Evolutionary conservation across 2,888 invertebrate species (phyloP).

Genomic region (Plebejus melissa): DNA sequence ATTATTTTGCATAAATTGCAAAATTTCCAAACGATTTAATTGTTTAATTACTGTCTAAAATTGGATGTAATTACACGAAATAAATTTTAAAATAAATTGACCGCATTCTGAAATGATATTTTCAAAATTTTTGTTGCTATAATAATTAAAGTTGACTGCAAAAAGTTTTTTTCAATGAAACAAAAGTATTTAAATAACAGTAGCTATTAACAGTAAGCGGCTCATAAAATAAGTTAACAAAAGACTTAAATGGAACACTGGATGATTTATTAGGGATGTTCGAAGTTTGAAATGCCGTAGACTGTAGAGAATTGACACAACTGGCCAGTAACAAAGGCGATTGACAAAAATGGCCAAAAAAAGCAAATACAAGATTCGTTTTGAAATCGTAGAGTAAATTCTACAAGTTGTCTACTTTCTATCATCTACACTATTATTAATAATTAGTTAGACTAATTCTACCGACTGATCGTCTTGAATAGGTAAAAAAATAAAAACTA

Average conservation of each 20-base stretch:
- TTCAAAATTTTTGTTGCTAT: not conserved
- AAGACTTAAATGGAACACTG: not conserved
- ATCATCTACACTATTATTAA: not conserved
- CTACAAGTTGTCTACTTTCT: not conserved
- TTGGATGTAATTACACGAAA: not conserved
- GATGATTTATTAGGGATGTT: slow-evolving; percentile 16
- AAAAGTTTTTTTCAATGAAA: not conserved
- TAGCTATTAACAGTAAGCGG: not conserved
- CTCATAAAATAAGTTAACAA: slow-evolving; percentile 11
- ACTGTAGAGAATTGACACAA: slow-evolving; percentile 20
- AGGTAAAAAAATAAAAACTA: not conserved
- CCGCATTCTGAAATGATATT: not conserved
- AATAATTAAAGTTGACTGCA: not conserved
- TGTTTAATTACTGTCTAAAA: not conserved
- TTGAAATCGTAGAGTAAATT: not conserved
- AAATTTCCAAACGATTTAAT: not conserved
- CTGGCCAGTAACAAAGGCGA: slow-evolving; percentile 29
- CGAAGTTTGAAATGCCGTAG: slow-evolving; percentile 10
- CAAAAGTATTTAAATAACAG: not conserved
- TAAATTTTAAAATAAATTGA: not conserved
- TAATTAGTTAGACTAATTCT: too few species aligned
- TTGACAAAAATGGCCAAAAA: not conserved
- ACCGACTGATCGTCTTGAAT: not conserved
- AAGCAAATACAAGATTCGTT: not conserved
- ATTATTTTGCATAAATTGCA: slow-evolving; percentile 18